Percentiles rank a stretch among this genome's conserved stretches.
These are phyloP conservation scores for Netelia inedita DNA, from an alignment of 2,888 invertebrate genomes.

Conservation along the genomic window DNA sequence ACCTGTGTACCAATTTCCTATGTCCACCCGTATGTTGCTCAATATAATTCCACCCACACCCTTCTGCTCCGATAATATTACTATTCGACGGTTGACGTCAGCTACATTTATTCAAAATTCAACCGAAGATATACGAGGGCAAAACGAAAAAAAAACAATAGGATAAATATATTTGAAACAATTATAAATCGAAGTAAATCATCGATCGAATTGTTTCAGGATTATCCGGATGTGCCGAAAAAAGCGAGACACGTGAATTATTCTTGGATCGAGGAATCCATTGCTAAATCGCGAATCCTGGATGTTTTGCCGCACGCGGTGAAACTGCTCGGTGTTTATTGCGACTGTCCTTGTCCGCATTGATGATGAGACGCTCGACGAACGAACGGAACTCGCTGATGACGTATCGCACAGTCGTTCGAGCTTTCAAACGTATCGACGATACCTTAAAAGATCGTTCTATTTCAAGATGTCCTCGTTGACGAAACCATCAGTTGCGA, in stretches of 20 bases:
- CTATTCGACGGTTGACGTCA: background rate
- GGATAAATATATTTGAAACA: background rate
- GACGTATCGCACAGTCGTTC: background rate
- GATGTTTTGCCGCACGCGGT: slow-evolving; percentile 76
- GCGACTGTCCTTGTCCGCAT: slow-evolving; percentile 77
- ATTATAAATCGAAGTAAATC: background rate
- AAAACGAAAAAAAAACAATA: background rate
- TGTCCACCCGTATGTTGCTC: slow-evolving; percentile 32
- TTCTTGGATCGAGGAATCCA: slow-evolving; percentile 78
- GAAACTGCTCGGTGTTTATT: slow-evolving; percentile 76
- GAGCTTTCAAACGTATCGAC: background rate
- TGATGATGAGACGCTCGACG: slow-evolving; percentile 52
- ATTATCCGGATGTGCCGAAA: slow-evolving; percentile 73
- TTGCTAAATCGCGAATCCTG: slow-evolving; percentile 65
- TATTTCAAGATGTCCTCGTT: slow-evolving; percentile 13
- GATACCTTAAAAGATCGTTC: slow-evolving; percentile 55
- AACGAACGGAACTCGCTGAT: slow-evolving; percentile 1
- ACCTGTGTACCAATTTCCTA: slow-evolving; percentile 30
- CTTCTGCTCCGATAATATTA: slow-evolving; percentile 2
- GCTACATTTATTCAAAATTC: background rate
- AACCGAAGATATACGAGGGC: too few relatives aligned
- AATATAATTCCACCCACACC: slow-evolving; percentile 3
- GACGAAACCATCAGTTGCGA: slow-evolving; percentile 45
- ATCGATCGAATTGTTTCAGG: slow-evolving; percentile 71
- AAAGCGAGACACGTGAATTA: slow-evolving; percentile 78